A percentile compares a stretch with the other conserved stretches of the same genome.
Conservation (phyloP, 2,797 vertebrate genomes). For the Buphagus erythrorhynchus region DNA sequence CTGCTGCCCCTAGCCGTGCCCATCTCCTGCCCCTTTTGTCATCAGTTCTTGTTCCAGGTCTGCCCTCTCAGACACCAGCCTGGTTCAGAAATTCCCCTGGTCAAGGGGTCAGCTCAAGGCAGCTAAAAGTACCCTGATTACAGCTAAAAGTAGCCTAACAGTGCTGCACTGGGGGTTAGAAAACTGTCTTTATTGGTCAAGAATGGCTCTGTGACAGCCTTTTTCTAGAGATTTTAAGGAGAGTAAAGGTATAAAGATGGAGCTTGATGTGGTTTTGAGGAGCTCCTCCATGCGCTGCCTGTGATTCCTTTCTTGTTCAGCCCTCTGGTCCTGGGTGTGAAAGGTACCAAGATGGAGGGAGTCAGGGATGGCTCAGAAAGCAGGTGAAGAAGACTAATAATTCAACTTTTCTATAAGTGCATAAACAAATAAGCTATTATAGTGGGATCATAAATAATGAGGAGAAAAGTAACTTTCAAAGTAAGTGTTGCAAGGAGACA, state of each 20-base stretch:
- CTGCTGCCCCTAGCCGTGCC: neutral
- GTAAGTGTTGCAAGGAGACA: neutral
- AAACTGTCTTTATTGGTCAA: neutral
- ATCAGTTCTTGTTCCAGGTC: neutral
- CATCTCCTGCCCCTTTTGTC: neutral
- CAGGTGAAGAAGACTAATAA: neutral
- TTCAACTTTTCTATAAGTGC: neutral
- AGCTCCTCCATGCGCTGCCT: neutral
- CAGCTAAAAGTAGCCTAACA: neutral
- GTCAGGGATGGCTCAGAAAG: neutral
- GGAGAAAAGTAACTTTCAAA: neutral
- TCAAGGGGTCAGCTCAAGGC: neutral
- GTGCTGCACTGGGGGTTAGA: neutral
- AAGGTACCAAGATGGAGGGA: neutral
- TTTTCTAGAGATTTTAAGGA: neutral
- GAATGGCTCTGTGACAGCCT: neutral
- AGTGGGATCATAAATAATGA: neutral
- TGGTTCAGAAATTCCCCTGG: neutral
- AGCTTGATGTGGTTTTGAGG: neutral
- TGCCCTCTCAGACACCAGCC: neutral
- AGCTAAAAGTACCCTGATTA: neutral
- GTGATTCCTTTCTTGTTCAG: neutral
- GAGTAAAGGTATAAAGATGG: neutral
- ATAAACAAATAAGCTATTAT: neutral
- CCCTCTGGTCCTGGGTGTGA: neutral